phyloP scores from a whole-genome alignment of 2,797 vertebrate genomes.

The Hypotaenidia philippensis region DNA sequence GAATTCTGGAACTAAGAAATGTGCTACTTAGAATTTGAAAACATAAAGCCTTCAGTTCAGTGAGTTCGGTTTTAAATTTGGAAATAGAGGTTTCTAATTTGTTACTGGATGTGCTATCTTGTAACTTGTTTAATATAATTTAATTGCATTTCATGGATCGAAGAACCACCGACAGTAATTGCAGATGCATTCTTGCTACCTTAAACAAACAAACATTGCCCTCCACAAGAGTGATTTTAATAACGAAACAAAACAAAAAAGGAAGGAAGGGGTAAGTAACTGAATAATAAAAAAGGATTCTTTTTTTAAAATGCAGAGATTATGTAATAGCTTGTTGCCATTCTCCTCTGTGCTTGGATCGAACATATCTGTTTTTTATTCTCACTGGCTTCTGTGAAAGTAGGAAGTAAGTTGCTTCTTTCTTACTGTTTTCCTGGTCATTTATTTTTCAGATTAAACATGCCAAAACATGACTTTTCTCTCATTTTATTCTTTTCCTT shows the following conservation, averaged over 20 bases:
- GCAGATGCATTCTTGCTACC: constrained; percentile 49
- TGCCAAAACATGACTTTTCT: neutral
- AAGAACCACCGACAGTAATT: constrained; percentile 38
- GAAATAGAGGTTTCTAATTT: constrained; percentile 66
- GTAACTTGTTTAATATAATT: constrained; percentile 57
- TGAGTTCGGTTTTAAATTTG: constrained; percentile 58
- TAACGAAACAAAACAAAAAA: neutral
- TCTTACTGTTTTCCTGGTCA: neutral
- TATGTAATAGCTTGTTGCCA: neutral
- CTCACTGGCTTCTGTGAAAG: constrained; percentile 3
- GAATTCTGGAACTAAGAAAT: constrained; percentile 81
- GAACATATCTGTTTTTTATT: constrained; percentile 14
- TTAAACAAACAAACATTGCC: neutral
- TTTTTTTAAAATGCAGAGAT: neutral
- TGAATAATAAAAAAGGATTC: neutral
- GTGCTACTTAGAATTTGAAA: constrained; percentile 81
- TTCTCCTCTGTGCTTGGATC: neutral
- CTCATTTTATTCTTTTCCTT: neutral
- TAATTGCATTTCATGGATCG: constrained; percentile 60
- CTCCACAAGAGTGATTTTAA: constrained; percentile 11
- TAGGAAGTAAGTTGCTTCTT: constrained; percentile 20
- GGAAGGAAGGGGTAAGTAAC: neutral
- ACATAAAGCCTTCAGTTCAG: constrained; percentile 73
- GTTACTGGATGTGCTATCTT: constrained; percentile 51
- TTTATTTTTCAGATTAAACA: constrained; percentile 16